Percentiles rank a stretch among this genome's conserved stretches.
Conservation (phyloP, 2,888 invertebrate species). For the Sisyra nigra region DNA sequence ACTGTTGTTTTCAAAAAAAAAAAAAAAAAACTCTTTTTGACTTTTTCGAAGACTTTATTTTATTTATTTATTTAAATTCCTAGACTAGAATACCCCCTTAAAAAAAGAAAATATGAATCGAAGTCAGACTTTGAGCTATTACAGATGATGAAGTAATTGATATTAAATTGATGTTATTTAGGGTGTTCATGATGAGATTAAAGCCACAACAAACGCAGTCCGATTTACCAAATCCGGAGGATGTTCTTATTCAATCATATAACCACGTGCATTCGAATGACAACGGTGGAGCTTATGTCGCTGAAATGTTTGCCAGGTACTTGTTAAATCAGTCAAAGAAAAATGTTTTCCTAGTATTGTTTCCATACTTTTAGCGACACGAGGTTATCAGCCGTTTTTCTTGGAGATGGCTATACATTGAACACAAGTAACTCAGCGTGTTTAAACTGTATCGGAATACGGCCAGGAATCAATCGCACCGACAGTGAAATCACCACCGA, state of each 20-base stretch:
- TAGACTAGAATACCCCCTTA: no score
- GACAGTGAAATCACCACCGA: not conserved
- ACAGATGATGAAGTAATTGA: no score
- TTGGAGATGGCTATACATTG: conserved; percentile 47
- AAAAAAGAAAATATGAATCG: no score
- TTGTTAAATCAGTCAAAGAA: not conserved
- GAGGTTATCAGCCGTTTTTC: conserved; percentile 46
- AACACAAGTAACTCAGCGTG: conserved; percentile 25
- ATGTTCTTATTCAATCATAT: conserved; percentile 54
- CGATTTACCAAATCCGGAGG: conserved; percentile 50
- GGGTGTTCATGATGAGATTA: conserved; percentile 62
- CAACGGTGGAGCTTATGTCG: conserved; percentile 65
- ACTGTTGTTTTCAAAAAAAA: no score
- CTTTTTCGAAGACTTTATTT: no score
- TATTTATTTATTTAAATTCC: no score
- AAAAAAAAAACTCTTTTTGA: no score
- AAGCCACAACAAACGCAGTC: conserved; percentile 41
- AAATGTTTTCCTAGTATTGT: not conserved
- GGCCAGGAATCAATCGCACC: conserved; percentile 19
- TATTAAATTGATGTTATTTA: conserved; percentile 19
- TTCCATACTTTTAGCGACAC: conserved; percentile 31
- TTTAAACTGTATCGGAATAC: conserved; percentile 32
- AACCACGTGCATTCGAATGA: conserved; percentile 51
- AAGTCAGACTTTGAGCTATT: no score
- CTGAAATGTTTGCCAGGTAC: conserved; percentile 66